Evolutionary conservation across 1,140 invertebrate genomes (phyloP).

Genomic region (Drosophila paulistorum): DNA sequence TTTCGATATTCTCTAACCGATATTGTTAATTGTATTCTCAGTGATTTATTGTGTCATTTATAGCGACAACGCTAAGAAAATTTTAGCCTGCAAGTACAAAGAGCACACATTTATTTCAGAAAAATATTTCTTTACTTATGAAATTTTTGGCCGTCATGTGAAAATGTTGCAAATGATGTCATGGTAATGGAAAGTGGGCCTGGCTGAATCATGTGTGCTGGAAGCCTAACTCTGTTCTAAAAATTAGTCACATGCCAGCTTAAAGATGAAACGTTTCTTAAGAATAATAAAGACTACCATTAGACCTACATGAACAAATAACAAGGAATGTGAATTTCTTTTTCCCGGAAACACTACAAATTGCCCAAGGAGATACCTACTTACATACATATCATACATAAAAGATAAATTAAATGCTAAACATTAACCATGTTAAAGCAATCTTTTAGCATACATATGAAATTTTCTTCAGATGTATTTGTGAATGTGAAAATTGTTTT

Average conservation of each 20-base stretch:
- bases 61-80: no score
- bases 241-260: conserved; percentile 4
- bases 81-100: not conserved
- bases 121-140: not conserved
- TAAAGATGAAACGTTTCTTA: not conserved
- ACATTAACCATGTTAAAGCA: not conserved
- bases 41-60: no score
- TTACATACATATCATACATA: not conserved
- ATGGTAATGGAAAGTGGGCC: not conserved
- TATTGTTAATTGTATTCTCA: no score
- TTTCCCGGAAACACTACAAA: not conserved
- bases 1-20: no score
- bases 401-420: not conserved
- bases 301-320: not conserved
- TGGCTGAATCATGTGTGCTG: not conserved
- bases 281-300: not conserved
- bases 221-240: not conserved
- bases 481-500: conserved; percentile 5
- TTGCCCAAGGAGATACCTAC: not conserved
- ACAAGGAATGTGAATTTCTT: not conserved
- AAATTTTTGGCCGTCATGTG: not conserved
- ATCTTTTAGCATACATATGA: not conserved
- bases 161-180: not conserved
- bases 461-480: not conserved
- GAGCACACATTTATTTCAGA: not conserved